Base-by-base conservation (phyloP, 2,888 invertebrate species). In the Scaeva pyrastri region DNA sequence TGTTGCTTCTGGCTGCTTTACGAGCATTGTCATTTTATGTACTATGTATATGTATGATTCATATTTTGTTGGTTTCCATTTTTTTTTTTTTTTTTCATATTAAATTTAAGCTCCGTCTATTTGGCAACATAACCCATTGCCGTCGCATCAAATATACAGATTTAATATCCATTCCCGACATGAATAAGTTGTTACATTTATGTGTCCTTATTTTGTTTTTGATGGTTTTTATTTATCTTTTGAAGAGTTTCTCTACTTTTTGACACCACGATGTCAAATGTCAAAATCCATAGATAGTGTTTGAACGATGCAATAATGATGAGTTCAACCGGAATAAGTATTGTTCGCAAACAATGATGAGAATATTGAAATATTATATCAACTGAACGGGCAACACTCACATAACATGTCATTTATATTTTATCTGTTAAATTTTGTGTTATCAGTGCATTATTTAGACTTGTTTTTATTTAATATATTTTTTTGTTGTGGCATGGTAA, bases 1-100 rank as follows among this genome's bases (percentile, higher is more conserved):
- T 85, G 85, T 81, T 85, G 81, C 85, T 81, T 76, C 70, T 52
- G 80, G 79, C 75, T 75, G 52, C 52, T 68, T 79, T 79, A 41
- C 39, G 39, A 60, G 39, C 11, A 66, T 79, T 84, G 73, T 83
- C 78, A 83, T 83, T 74, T 50, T 52, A 31, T 31, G 7, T n/a
- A 2, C 43, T 19, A 14, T n/a, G n/a, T n/a, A n/a, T n/a, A n/a
- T n/a, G n/a, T n/a, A n/a, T n/a, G n/a, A 19, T 80, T 39, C 19
- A 14, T 12, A 26, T 72, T 58, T 73, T 60, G 43, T 50, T 76
- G n/a, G 76, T 72, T 71, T 41, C 56, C 23, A 60, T 43, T 11
- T 31, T 43, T 41, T 45, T n/a, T 45, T 45, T 8, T 52, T 19
- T 48, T 60, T n/a, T 52, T 52, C 7, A 52, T 52, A 21, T 14